Conservation (phyloP, 2,113 vertebrate genomes). For the Copsychus sechellarum region DNA sequence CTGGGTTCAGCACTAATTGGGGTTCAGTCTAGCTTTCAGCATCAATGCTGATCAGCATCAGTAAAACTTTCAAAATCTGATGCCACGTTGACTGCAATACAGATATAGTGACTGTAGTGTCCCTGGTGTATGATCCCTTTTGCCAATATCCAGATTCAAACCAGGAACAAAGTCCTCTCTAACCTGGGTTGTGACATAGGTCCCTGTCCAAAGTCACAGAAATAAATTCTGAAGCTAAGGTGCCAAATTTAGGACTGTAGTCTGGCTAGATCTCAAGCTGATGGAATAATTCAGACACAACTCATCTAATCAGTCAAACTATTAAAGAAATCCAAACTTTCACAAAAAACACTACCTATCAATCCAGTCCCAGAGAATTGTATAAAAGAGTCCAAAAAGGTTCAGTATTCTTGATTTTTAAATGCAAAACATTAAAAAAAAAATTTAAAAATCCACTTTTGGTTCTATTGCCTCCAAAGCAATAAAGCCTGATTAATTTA, state of each 20-base stretch:
- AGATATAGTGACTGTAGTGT: not conserved
- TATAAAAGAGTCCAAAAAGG: not conserved
- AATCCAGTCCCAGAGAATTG: not conserved
- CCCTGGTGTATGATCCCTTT: not conserved
- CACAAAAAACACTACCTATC: not conserved
- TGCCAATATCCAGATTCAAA: not conserved
- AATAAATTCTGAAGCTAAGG: not conserved
- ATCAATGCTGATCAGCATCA: not conserved
- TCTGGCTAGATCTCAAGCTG: not conserved
- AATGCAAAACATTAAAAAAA: not conserved
- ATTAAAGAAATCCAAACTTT: not conserved
- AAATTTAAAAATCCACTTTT: not conserved
- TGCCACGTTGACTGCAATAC: not conserved
- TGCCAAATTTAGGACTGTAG: not conserved
- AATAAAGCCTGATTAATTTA: not conserved
- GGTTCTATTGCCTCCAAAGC: not conserved
- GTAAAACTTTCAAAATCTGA: not conserved
- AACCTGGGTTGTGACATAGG: not conserved
- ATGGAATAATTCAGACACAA: not conserved
- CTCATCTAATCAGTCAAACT: not conserved
- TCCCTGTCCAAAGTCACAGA: not conserved
- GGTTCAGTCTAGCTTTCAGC: not conserved
- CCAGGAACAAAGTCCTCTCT: not conserved
- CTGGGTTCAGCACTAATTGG: not conserved
- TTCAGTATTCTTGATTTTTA: not conserved